Percentiles rank a stretch among this genome's conserved stretches.
These are phyloP conservation scores for Halcyon smyrnensis DNA, from an alignment of 2,797 vertebrate species.

Conservation along the genomic window DNA sequence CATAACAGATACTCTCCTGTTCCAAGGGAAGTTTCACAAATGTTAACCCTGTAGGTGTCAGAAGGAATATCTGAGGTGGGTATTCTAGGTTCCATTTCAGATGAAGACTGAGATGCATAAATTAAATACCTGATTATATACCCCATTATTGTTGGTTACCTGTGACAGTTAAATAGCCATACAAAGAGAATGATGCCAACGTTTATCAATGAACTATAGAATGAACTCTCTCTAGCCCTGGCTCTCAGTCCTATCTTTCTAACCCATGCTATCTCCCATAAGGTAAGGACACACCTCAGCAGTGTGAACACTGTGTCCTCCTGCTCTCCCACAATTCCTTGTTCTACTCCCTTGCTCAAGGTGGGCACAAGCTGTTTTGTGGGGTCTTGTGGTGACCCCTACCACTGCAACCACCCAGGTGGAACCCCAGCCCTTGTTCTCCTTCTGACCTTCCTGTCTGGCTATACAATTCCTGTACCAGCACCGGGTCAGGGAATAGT, in stretches of 20 bases:
- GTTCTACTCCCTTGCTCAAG: accelerated
- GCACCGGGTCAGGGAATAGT: neutral
- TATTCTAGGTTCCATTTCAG: neutral
- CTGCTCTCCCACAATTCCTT: neutral
- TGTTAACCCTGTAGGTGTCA: neutral
- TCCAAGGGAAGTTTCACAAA: neutral
- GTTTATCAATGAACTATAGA: neutral
- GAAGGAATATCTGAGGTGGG: neutral
- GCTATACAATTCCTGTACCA: neutral
- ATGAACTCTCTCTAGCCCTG: neutral
- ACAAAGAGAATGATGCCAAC: neutral
- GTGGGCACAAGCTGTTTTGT: neutral
- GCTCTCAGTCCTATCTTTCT: neutral
- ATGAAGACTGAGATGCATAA: neutral
- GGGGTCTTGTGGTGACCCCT: neutral
- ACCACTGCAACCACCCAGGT: neutral
- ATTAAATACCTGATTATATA: neutral
- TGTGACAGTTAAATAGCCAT: neutral
- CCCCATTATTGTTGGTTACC: neutral
- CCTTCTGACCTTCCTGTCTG: neutral
- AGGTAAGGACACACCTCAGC: neutral
- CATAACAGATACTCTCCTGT: neutral
- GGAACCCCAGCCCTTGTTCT: neutral
- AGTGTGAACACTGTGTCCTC: neutral
- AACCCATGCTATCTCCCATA: accelerated